Evolutionary conservation across 35 echinoderm and acorn worm genomes (phyloP).

Genomic region (Ophiothrix spiculata): DNA sequence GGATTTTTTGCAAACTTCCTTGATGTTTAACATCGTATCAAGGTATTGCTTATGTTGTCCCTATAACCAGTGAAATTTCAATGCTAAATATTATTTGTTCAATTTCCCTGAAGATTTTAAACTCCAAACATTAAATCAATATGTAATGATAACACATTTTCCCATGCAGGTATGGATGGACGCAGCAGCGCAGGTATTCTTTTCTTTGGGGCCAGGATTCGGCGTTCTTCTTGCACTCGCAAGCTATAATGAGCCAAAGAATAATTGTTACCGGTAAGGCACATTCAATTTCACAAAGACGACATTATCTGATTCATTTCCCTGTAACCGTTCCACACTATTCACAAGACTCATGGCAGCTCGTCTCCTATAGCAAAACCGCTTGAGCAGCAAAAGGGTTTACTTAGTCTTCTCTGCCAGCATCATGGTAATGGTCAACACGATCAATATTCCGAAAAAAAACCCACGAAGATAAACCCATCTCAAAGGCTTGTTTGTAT

Average conservation of each 20-base stretch:
- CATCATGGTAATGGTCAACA: too few species aligned
- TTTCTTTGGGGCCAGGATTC: constrained; percentile 96
- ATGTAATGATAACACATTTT: too few species aligned
- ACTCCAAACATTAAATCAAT: background rate
- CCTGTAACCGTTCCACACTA: too few species aligned
- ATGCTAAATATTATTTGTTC: too few species aligned
- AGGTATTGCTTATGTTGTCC: background rate
- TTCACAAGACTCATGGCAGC: too few species aligned
- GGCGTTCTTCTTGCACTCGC: constrained; percentile 93
- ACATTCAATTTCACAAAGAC: background rate
- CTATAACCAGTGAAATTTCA: background rate
- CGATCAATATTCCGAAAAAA: too few species aligned
- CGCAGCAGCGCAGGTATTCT: constrained; percentile 88
- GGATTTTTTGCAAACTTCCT: background rate
- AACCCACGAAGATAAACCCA: too few species aligned
- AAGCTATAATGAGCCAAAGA: constrained; percentile 85
- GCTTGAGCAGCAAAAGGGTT: too few species aligned
- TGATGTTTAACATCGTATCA: background rate
- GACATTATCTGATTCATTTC: background rate
- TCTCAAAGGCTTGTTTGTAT: too few species aligned
- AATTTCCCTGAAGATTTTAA: background rate
- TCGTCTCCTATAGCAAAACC: too few species aligned
- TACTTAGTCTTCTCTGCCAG: too few species aligned
- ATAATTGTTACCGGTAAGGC: constrained; percentile 93
- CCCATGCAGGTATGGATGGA: constrained; percentile 89